Percentiles rank a stretch among this genome's conserved stretches.
phyloP scores from a whole-genome alignment of 30 jellyfish, hydroid and myxozoan species.

The Pelagia noctiluca region DNA sequence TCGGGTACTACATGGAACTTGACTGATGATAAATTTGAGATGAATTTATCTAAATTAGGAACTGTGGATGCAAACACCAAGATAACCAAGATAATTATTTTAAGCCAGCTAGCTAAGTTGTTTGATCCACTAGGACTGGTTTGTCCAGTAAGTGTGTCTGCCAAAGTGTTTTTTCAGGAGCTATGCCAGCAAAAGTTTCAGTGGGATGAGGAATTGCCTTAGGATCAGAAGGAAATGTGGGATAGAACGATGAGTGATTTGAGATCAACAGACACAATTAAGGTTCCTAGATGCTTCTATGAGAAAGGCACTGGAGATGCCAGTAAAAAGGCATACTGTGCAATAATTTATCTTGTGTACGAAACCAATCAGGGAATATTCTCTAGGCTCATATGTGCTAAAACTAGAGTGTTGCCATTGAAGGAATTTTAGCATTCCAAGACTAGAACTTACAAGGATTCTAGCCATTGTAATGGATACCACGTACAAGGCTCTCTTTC shows the following conservation, averaged over 20 bases:
- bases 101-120: slow-evolving; percentile 27
- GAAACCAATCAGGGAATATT: background rate
- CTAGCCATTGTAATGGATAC: slow-evolving; percentile 12
- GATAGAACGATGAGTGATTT: slow-evolving; percentile 16
- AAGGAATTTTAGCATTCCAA: background rate
- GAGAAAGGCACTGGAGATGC: slow-evolving; percentile 9
- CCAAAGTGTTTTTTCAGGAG: slow-evolving; percentile 39
- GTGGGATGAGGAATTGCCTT: slow-evolving; percentile 61
- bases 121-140: slow-evolving; percentile 45
- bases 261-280: background rate
- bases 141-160: slow-evolving; percentile 39
- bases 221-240: slow-evolving; percentile 11
- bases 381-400: slow-evolving; percentile 24
- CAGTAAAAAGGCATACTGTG: slow-evolving; percentile 38
- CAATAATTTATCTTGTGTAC: slow-evolving; percentile 14
- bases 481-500: background rate
- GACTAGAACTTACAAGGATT: background rate
- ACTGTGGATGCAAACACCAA: background rate
- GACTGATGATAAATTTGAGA: background rate
- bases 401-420: slow-evolving; percentile 18
- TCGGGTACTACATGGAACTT: slow-evolving; percentile 12
- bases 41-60: background rate
- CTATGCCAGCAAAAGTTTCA: slow-evolving; percentile 28
- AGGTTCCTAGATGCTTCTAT: slow-evolving; percentile 22
- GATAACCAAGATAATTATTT: slow-evolving; percentile 15